phyloP scores from a whole-genome alignment of 1,140 invertebrate genomes.

The Leptopilina clavipes region DNA sequence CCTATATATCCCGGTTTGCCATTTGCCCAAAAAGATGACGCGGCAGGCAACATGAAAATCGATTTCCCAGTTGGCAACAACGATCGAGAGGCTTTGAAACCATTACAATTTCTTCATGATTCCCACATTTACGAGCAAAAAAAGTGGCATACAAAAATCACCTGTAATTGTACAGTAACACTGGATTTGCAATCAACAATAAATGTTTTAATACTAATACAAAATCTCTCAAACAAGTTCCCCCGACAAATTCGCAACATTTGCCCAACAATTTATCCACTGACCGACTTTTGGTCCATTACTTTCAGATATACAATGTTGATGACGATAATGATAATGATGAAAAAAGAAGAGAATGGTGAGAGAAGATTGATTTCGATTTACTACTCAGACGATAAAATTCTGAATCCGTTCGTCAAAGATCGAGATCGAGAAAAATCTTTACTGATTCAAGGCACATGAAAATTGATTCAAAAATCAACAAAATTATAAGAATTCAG shows the following conservation, averaged over 20 bases:
- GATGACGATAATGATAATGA: background rate
- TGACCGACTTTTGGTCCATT: background rate
- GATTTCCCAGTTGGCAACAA: slow-evolving; percentile 30
- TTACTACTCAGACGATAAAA: slow-evolving; percentile 18
- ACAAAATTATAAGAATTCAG: no score
- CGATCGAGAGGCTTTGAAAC: background rate
- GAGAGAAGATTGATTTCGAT: slow-evolving; percentile 2
- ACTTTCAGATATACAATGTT: background rate
- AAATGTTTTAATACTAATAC: slow-evolving; percentile 1
- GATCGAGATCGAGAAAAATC: background rate
- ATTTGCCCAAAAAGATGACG: slow-evolving; percentile 30
- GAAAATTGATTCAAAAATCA: no score
- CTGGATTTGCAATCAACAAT: background rate
- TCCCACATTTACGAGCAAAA: no score
- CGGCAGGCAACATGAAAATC: slow-evolving; percentile 19
- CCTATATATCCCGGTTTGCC: slow-evolving; percentile 23
- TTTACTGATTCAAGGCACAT: background rate
- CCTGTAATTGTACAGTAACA: background rate
- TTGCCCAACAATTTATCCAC: no score
- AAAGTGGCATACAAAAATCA: no score
- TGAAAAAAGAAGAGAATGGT: background rate
- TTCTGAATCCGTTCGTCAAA: background rate
- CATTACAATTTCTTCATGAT: background rate
- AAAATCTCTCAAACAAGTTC: background rate
- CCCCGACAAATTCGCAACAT: background rate